Base-by-base conservation (phyloP, 2,888 invertebrate species). In the Perithous albicinctus region DNA sequence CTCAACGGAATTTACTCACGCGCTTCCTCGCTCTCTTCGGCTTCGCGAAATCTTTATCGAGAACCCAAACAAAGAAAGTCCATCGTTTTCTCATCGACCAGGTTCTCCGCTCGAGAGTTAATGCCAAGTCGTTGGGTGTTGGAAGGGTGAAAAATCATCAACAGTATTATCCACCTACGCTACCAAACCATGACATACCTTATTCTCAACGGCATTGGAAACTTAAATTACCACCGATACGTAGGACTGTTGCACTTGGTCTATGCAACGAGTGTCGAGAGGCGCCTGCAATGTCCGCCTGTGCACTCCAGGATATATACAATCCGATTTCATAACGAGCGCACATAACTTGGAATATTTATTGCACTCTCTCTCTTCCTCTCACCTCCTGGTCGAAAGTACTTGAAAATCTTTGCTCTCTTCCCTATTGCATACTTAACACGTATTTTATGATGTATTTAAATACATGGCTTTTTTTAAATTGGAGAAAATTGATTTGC, bases 1-100 rank as follows among this genome's bases (percentile, higher is more conserved):
- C 78, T 78, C 80, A 75, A 69, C 78, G 64, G 72, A 83, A 89
- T 89, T 87, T 76, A 76, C 82, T 82, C 82, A 75, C 78, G 74
- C 70, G 69, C 8, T 80, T 83, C 82, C 41, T 66, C 43, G 15
- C 41, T 32, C 59, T 12, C 15, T 56, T n/a, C 4, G 35, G 15
- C 59, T 59, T 2, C 32, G 59, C 18, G 59, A 59, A 59, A 59
- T 59, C 59, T 59, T 59, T 59, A 35, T 32, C 59, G 59, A 29
- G 15, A 18, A n/a, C 15, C 32, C 15, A 15, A 6, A 32, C 59
- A 35, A 32, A 59, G 32, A 59, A 32, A 59, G 15, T 59, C 32
- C 32, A 15, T 56, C 32, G 59, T 32, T 32, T 59, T 59, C 59
- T n/a, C 32, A 10, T 8, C 7, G 0, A 2, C 10, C 23, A 10